Evolutionary conservation across 2,113 vertebrate species (phyloP).

Genomic region (Pseudorectes ferrugineus): DNA sequence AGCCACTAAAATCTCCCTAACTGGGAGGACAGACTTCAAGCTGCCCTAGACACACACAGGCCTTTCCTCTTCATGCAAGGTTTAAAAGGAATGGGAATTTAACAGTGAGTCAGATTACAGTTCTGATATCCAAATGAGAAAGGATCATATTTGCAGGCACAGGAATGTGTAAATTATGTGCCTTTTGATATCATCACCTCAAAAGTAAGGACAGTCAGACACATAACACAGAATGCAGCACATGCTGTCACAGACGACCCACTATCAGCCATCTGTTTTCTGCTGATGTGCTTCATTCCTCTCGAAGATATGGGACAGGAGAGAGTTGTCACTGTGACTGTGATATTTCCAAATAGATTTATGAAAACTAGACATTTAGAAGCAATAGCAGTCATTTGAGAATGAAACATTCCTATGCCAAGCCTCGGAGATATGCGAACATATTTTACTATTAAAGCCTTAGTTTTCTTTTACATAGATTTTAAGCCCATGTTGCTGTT

Average conservation of each 20-base stretch:
- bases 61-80: neutral
- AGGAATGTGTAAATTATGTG: neutral
- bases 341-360: neutral
- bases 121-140: neutral
- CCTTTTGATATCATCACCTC: neutral
- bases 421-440: neutral
- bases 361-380: conserved; percentile 2
- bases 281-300: conserved; percentile 7
- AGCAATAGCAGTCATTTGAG: neutral
- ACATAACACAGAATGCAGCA: neutral
- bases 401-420: neutral
- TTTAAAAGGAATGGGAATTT: neutral
- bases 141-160: neutral
- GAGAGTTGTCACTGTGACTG: neutral
- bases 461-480: neutral
- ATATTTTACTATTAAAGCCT: neutral
- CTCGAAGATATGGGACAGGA: neutral
- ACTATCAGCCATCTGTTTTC: neutral
- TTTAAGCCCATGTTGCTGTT: neutral
- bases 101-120: neutral
- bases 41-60: neutral
- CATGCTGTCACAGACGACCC: neutral
- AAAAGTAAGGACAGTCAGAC: neutral
- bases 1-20: neutral
- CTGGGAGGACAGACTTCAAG: neutral